Base-by-base conservation (phyloP, 1,140 invertebrate genomes). In the Brachionus koreanus region DNA sequence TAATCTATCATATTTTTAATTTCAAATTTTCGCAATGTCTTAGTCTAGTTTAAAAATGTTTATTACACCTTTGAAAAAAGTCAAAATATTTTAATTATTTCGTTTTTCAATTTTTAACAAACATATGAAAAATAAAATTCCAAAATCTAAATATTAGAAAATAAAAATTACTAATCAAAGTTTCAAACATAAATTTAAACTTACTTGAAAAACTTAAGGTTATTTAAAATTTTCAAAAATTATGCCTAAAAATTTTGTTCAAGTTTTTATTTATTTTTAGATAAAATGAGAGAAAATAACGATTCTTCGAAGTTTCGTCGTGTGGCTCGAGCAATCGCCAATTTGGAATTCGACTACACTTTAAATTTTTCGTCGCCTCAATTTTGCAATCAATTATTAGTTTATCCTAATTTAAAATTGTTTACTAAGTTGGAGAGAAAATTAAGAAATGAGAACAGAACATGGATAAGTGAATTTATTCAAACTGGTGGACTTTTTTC, bases 381-480 rank as follows among this genome's bases (percentile, higher is more conserved):
- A 29, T 74, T 74, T 46, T 74, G 69, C 25, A 74, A 43, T 74
- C 69, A 74, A n/a, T 25, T 74, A 9, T 25, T 74, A 16, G 29
- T 19, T 4, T 74, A 25, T 74, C 39, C 69, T 23, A 74, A 74
- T 46, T 25, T 74, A 23, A 74, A 74, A 74, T 5, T 74, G 5
- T 46, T 74, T 29, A 25, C 39, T 2, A 74, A 74, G 46, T 46
- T 74, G 12, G 43, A 74, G 19, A 42, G 42, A 46, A 74, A 74
- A 46, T 12, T 74, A 25, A 43, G 42, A 43, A 74, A 23, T 29
- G 16, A 42, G 23, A 46, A 46, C 9, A 74, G 43, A 43, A 12
- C 19, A 46, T 74, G 69, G 69, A 46, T 74, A 13, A 74, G 5
- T 5, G 39, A 49, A 25, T 74, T 74, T 29, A 74, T 74, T 29